Evolutionary conservation across 2,888 invertebrate genomes (phyloP), one percentile per base, ranked within the genome.

Genomic region (Hetaerina titia): DNA sequence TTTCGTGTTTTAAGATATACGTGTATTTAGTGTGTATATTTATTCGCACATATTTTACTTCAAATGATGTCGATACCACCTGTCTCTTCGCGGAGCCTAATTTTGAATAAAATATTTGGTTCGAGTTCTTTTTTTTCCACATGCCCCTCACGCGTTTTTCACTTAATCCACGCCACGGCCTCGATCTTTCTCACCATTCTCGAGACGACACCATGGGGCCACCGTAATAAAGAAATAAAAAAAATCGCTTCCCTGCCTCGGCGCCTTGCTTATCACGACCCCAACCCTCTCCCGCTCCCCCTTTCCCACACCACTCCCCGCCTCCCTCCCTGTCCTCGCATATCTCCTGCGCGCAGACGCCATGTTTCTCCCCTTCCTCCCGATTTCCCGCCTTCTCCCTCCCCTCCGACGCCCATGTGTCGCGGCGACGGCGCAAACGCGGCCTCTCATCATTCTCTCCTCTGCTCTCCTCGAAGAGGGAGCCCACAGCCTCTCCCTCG

Each of bases 291-390:
- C 25, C 90, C n/a, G 31, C 25, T 45, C 11, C 56, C 19, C 63
- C 17, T 25, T 19, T 25, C 90, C 25, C 90, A n/a, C 58, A 19
- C 15, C 58, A n/a, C 57, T 63, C 63, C 63, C 60, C 60, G 15
- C 22, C 58, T 89, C 89, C 58, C 89, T 89, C 31, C 2, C 25
- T n/a, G 31, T 22, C 58, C 88, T 5, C n/a, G 58, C 58, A 8
- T 63, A 57, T n/a, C 90, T 60, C 89, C 17, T 92, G 92, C 92
- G 92, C 92, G 92, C 92, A 92, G 92, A 25, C 92, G 92, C 92
- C 92, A 92, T 92, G 45, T 92, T 90, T 64, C 64, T 45, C 64
- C 92, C 63, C n/a, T 45, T 56, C 56, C 92, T n/a, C 92, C 64
- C 11, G 17, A 5, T 25, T 8, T 45, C 25, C 13, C 31, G 2